Base-by-base conservation (phyloP, 2,113 vertebrate genomes). In the Forbesichthys agassizii region DNA sequence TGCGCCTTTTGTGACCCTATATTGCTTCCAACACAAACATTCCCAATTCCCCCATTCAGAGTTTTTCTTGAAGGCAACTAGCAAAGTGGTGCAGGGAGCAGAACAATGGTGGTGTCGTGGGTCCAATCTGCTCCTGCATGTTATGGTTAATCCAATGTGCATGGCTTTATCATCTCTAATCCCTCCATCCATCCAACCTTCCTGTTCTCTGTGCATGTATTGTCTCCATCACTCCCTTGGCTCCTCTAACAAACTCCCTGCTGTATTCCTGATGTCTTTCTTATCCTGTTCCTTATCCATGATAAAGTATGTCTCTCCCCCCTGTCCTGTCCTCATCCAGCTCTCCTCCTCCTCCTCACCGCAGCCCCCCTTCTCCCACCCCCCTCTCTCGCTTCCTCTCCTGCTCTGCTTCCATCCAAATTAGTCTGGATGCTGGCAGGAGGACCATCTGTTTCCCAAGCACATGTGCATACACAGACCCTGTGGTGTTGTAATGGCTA, bases 401-500 rank as follows among this genome's bases (percentile, higher is more conserved):
- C 53, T 12, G 61, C 63, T 61, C 4, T 33, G 68, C 62, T 66
- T 36, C 48, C 65, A n/a, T 66, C 71, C 61, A 64, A 57, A 78
- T 80, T 58, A n/a, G 51, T 33, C 81, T 51, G 65, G 69, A 79
- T 78, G 77, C 84, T 14, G 53, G 68, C 81, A 71, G 76, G 64
- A 77, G 74, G 64, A 68, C 71, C 49, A 66, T 79, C 75, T 74
- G 73, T 64, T 81, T 79, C 69, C 74, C 77, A 64, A 66, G 53
- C 71, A 81, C 42, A 72, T 76, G 79, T 78, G 76, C 74, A 66
- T 62, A 73, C 85, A 76, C 69, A 82, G 65, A 70, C 73, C 71
- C 76, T 71, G 54, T 68, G 67, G 80, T 18, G 10, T 66, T 71
- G 74, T 73, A 75, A 66, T 74, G 82, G 77, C 68, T 84, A 83